Evolutionary conservation across 2,113 vertebrate genomes (phyloP), one percentile per base, ranked within the genome.

Genomic region (Vimba vimba): DNA sequence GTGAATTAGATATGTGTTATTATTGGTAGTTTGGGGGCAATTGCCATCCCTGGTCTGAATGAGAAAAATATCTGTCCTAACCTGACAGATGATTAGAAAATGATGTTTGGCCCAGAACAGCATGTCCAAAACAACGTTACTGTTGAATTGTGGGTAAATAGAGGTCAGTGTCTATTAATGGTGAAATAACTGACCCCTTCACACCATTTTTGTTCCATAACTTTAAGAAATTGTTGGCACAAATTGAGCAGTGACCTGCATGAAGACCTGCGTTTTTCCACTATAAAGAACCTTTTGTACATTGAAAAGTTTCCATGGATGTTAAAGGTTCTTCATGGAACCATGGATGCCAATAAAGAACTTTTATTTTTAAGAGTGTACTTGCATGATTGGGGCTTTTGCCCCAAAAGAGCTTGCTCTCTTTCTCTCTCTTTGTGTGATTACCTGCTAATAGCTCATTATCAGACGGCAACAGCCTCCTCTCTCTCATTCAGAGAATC

Each of bases 391-490:
- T 71, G 39, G 2, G 10, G 19, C 68, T 21, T 23, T 71, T 71
- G 33, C 8, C 33, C 33, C 2, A 23, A 39, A 71, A 39, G 10
- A 60, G n/a, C 11, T 74, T 17, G 71, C 57, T 66, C 57, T 59
- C 43, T 74, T 33, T 75, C 69, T 45, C 47, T 47, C 43, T 71
- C 45, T 76, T 87, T 86, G 86, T 89, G 78, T 91, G 85, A 91
- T 92, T 90, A 89, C 84, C 91, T 84, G 74, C 88, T 92, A 89
- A 93, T 89, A 89, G 89, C 92, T 93, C 93, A 94, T 95, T 93
- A 93, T 92, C 89, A 87, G 89, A 88, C 86, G 71, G 84, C 89
- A 91, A 85, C 90, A 90, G 87, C 83, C 86, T 90, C 85, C 7
- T 88, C 80, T 86, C 59, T 73, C 88, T 90, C 89, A 55, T 89